Evolutionary conservation across 2,888 invertebrate genomes (phyloP).

Genomic region (Seira musarum): DNA sequence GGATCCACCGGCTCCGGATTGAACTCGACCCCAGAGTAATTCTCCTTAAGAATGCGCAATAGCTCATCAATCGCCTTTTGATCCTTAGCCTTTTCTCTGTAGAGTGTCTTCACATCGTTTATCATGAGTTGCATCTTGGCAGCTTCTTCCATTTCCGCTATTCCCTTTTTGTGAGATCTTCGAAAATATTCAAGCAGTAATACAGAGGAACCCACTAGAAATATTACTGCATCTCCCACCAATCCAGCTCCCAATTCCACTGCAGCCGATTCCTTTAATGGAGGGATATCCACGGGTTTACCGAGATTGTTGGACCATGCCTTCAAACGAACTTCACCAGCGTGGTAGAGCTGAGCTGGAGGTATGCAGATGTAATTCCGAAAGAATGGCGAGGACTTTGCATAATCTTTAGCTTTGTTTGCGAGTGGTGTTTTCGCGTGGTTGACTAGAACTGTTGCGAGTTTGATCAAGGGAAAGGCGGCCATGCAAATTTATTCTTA

Average conservation of each 20-base stretch:
- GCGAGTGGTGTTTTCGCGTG: neutral
- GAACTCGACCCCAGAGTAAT: neutral
- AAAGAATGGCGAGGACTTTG: slow-evolving; percentile 22
- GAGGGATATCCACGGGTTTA: neutral
- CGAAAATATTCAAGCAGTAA: slow-evolving; percentile 20
- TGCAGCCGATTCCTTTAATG: neutral
- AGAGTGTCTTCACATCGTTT: neutral
- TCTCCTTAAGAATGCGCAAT: neutral
- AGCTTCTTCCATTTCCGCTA: slow-evolving; percentile 5
- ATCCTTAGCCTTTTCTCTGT: neutral
- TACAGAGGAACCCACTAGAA: neutral
- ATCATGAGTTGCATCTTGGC: slow-evolving; percentile 5
- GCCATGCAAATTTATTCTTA: no score
- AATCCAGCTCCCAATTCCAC: slow-evolving; percentile 22
- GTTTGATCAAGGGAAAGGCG: slow-evolving; percentile 21
- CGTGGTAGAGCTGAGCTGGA: slow-evolving; percentile 21
- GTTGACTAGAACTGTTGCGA: neutral
- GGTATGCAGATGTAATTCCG: slow-evolving; percentile 24
- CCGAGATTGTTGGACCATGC: neutral
- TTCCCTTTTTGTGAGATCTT: neutral
- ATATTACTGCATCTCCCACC: slow-evolving; percentile 22
- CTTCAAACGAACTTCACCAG: slow-evolving; percentile 3
- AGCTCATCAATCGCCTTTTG: neutral
- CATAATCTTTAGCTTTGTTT: neutral
- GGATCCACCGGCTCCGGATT: neutral